A percentile compares a stretch with the other conserved stretches of the same genome.
These are phyloP conservation scores for Chrysomallon squamiferum DNA, from an alignment of 1,140 invertebrate species.

Conservation along the genomic window DNA sequence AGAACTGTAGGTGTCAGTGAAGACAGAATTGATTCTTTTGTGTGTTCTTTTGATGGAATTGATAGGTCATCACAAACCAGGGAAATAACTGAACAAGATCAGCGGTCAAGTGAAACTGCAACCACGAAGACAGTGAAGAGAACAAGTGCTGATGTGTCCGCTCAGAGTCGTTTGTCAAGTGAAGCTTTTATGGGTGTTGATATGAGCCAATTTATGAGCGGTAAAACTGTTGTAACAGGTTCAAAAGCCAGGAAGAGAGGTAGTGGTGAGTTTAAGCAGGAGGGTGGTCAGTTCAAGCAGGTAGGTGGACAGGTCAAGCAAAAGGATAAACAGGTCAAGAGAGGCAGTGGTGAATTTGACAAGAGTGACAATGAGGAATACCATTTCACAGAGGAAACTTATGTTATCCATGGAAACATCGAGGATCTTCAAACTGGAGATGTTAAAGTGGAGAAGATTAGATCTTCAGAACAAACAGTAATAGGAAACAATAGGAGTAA, in stretches of 20 bases:
- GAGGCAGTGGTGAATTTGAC: not conserved
- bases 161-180: not conserved
- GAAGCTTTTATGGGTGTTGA: not conserved
- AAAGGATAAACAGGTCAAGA: not conserved
- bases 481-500: no score
- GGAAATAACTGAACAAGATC: no score
- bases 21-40: not conserved
- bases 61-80: no score
- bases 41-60: no score
- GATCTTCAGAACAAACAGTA: no score
- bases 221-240: no score
- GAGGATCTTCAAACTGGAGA: no score
- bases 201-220: constrained; percentile 6
- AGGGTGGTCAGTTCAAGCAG: not conserved
- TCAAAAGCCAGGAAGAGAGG: not conserved
- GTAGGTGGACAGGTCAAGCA: not conserved
- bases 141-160: no score
- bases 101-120: no score
- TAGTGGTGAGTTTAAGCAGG: not conserved
- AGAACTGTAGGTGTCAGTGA: constrained; percentile 4
- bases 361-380: not conserved
- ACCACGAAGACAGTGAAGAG: no score
- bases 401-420: not conserved
- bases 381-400: not conserved
- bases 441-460: no score